Percentiles rank a stretch among this genome's conserved stretches.
Conservation (phyloP, 2,797 vertebrate species). For the Melanogrammus aeglefinus region DNA sequence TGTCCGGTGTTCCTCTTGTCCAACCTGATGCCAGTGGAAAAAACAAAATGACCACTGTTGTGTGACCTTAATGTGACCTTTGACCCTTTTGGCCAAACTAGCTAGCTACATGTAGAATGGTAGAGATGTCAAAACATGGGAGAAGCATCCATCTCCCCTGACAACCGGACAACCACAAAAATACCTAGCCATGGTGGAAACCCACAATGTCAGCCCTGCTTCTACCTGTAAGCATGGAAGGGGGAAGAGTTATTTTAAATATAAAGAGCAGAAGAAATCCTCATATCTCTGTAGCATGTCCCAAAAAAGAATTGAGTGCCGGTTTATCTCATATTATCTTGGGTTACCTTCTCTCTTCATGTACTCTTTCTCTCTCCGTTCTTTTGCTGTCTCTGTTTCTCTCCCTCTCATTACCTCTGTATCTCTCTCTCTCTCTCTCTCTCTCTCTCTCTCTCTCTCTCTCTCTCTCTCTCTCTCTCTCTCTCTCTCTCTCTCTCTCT, state of each 20-base stretch:
- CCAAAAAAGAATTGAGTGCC: slow-evolving; percentile 32
- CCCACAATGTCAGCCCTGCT: neutral
- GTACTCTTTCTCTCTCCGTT: slow-evolving; percentile 40
- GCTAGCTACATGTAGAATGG: slow-evolving; percentile 18
- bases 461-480: slow-evolving; percentile 38
- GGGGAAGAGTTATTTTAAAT: neutral
- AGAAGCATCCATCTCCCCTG: slow-evolving; percentile 58
- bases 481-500: slow-evolving; percentile 36
- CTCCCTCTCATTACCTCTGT: slow-evolving; percentile 57
- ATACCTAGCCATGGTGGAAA: neutral
- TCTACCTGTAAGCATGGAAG: neutral
- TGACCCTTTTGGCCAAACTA: slow-evolving; percentile 25
- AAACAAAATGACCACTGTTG: neutral
- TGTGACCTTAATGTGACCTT: slow-evolving; percentile 22
- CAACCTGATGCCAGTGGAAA: neutral
- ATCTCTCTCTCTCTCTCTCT: slow-evolving; percentile 52
- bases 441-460: slow-evolving; percentile 75
- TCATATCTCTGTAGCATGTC: slow-evolving; percentile 55
- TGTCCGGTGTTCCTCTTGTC: neutral
- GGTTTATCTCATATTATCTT: slow-evolving; percentile 1
- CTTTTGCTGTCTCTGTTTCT: slow-evolving; percentile 33
- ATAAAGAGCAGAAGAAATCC: slow-evolving; percentile 39
- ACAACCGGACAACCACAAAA: neutral
- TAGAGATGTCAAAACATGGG: slow-evolving; percentile 38
- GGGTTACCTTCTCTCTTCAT: slow-evolving; percentile 56